Evolutionary conservation across 2,888 invertebrate genomes (phyloP).

Genomic region (Rotaria socialis): DNA sequence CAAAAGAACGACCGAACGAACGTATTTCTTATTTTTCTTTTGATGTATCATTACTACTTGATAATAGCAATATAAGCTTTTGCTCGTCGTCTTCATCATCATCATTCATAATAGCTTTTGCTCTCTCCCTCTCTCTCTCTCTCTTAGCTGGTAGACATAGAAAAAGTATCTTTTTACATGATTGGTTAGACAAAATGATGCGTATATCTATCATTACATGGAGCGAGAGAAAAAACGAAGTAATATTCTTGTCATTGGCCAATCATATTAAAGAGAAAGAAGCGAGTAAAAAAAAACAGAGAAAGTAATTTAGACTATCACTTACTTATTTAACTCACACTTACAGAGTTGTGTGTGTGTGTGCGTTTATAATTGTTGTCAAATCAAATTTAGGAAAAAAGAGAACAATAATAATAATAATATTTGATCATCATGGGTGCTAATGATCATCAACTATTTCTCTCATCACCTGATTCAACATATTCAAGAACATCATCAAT

Average conservation of each 20-base stretch:
- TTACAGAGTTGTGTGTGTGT: neutral
- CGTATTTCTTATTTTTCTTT: slow-evolving; percentile 11
- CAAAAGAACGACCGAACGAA: neutral
- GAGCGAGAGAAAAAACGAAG: neutral
- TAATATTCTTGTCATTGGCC: neutral
- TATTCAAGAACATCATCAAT: slow-evolving; percentile 6
- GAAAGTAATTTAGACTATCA: neutral
- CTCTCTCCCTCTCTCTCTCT: neutral
- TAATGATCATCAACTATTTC: neutral
- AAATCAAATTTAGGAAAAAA: neutral
- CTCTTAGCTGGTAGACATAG: neutral
- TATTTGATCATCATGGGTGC: neutral
- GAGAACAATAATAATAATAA: neutral
- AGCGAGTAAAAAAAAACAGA: neutral
- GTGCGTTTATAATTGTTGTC: neutral
- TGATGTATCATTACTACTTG: slow-evolving; percentile 26
- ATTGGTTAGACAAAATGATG: slow-evolving; percentile 7
- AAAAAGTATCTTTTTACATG: slow-evolving; percentile 17
- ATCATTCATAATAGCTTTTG: neutral
- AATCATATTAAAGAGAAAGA: slow-evolving; percentile 5
- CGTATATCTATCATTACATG: neutral
- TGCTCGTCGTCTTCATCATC: slow-evolving; percentile 21
- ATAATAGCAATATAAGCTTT: slow-evolving; percentile 13
- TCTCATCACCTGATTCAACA: neutral
- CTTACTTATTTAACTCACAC: neutral